These are phyloP conservation scores for Pterophyllum scalare DNA, from an alignment of 2,113 vertebrate species.

Conservation along the genomic window DNA sequence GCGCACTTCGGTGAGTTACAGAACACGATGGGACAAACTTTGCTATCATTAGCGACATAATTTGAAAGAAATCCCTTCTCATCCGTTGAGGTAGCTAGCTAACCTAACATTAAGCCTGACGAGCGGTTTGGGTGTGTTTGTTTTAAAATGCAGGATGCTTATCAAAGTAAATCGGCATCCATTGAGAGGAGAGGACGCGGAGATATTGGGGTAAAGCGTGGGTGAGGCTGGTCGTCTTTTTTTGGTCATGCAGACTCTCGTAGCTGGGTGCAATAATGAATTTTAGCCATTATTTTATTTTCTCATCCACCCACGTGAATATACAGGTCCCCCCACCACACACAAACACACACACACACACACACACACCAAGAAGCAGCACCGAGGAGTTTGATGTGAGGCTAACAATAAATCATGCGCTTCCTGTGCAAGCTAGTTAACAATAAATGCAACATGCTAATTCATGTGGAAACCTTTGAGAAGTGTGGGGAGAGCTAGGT, in stretches of 20 bases:
- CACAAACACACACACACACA: neutral
- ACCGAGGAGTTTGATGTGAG: conserved; percentile 19
- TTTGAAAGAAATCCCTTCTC: neutral
- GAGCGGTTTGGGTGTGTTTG: conserved; percentile 59
- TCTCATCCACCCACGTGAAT: conserved; percentile 44
- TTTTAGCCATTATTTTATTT: neutral
- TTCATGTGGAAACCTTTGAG: neutral
- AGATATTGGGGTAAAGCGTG: neutral
- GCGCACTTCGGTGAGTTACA: conserved; percentile 51
- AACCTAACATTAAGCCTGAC: conserved; percentile 30
- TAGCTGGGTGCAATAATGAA: neutral
- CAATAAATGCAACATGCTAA: conserved; percentile 44
- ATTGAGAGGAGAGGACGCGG: neutral
- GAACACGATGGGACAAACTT: conserved; percentile 2
- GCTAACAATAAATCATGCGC: conserved; percentile 59
- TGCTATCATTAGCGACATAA: conserved; percentile 1
- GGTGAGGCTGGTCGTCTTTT: neutral
- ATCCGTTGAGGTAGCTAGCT: conserved; percentile 53
- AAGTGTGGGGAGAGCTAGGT: neutral
- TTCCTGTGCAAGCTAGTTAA: conserved; percentile 58
- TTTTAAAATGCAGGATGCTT: conserved; percentile 51
- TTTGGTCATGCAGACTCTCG: neutral
- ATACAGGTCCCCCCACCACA: neutral
- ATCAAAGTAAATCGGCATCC: conserved; percentile 37
- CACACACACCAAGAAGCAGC: neutral